phyloP scores from a whole-genome alignment of 1,140 invertebrate species.

The Adelges cooleyi region DNA sequence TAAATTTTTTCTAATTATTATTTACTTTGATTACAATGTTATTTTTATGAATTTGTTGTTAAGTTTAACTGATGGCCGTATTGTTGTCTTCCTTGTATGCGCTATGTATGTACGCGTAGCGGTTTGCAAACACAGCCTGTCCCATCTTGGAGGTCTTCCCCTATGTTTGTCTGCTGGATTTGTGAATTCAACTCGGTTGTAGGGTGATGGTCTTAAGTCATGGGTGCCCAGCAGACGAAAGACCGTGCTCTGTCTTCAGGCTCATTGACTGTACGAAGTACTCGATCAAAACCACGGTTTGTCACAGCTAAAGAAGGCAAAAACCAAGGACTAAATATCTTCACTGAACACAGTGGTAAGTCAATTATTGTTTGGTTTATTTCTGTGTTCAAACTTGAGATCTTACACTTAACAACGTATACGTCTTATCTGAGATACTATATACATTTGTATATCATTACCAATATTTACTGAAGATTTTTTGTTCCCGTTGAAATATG shows the following conservation, averaged over 20 bases:
- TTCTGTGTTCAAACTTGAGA: too few species aligned
- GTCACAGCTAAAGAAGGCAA: slow-evolving; percentile 58
- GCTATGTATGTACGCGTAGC: background rate
- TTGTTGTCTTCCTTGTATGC: background rate
- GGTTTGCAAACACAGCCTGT: background rate
- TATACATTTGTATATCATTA: background rate
- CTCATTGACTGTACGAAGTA: slow-evolving; percentile 50
- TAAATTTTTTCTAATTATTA: too few species aligned
- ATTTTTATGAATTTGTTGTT: too few species aligned
- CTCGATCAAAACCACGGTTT: slow-evolving; percentile 51
- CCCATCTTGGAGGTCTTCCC: background rate
- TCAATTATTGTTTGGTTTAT: slow-evolving; percentile 29
- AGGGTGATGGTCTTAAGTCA: slow-evolving; percentile 38
- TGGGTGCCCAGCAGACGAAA: slow-evolving; percentile 83
- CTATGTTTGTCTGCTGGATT: background rate
- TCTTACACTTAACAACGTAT: background rate
- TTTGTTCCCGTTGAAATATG: too few species aligned
- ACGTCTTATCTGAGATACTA: background rate
- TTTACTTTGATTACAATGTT: too few species aligned
- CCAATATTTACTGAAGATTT: too few species aligned
- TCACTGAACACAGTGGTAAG: slow-evolving; percentile 79
- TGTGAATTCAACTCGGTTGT: background rate
- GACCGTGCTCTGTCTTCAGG: slow-evolving; percentile 48
- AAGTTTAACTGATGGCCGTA: too few species aligned
- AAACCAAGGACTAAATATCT: slow-evolving; percentile 72